Evolutionary conservation across 2,797 vertebrate species (phyloP), one percentile per base, ranked within the genome.

Genomic region (Pteronotus mesoamericanus): DNA sequence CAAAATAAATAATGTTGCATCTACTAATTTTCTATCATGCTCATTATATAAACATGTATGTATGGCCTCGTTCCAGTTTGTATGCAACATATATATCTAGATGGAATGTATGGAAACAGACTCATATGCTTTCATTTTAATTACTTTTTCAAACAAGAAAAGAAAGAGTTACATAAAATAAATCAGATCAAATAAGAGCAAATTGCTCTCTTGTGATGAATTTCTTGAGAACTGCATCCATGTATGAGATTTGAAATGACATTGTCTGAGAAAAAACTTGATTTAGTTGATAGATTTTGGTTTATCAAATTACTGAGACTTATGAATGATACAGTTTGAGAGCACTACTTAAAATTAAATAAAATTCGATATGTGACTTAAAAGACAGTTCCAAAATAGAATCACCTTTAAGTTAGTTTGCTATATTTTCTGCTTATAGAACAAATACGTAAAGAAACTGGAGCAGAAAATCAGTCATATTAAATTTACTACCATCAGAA

Each of bases 381-480:
- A 97, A 96, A 96, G 94, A 57, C 18, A 80, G 44, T 72, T 92
- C 64, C 34, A 96, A 94, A 96, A 94, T 77, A 95, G 92, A 90
- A 98, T 96, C 87, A 82, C 34, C 46, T 94, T 95, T 92, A 92
- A 95, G 75, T 89, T 97, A 71, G 69, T 92, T 97, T 96, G 37
- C 46, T 95, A 16, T 89, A 96, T 97, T 96, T 98, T 97, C 86
- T 96, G 91, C 93, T 97, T 95, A 96, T 89, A 95, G 59, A 93
- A 94, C 93, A 96, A 92, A 97, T 93, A 94, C 72, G 61, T 93
- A 91, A 94, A 92, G 90, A 97, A 97, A 97, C 68, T 97, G 16
- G 93, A 94, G 96, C 96, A 97, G 86, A 97, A 97, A 96, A 97
- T 97, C 69, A 64, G 95, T 91, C 77, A 92, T 34, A 95, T 80